phyloP scores from a whole-genome alignment of 2,888 invertebrate species.

The Trissonchulus latispiculum region DNA sequence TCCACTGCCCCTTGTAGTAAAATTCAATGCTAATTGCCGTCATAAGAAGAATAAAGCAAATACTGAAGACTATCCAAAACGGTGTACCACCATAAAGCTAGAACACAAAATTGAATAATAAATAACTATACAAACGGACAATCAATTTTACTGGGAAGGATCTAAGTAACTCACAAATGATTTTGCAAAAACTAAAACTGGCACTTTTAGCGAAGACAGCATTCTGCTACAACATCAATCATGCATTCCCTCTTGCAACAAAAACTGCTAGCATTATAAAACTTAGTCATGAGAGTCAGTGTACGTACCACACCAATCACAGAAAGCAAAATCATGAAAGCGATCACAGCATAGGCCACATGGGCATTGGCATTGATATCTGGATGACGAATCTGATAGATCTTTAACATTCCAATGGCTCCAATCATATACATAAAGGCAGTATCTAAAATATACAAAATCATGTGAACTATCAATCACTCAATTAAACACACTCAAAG shows the following conservation, averaged over 20 bases:
- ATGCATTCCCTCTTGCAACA: no score
- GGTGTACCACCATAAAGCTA: slow-evolving; percentile 11
- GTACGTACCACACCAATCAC: slow-evolving; percentile 65
- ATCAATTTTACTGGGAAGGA: no score
- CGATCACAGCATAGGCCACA: slow-evolving; percentile 55
- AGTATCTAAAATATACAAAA: slow-evolving; percentile 59
- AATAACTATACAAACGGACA: neutral
- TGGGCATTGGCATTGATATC: slow-evolving; percentile 66
- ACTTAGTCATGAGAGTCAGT: no score
- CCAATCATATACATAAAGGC: slow-evolving; percentile 87
- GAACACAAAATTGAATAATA: no score
- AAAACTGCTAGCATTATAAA: no score
- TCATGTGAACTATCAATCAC: no score
- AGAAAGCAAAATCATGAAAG: slow-evolving; percentile 59
- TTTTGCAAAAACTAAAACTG: no score
- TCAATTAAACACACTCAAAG: no score
- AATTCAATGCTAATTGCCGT: slow-evolving; percentile 54
- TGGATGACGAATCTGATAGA: slow-evolving; percentile 76
- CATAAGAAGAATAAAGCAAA: slow-evolving; percentile 58
- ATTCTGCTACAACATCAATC: no score
- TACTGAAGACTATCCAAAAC: slow-evolving; percentile 64
- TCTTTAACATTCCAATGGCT: slow-evolving; percentile 70
- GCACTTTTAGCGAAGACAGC: no score
- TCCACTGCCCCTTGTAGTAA: slow-evolving; percentile 53
- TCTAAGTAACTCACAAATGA: no score